These are phyloP conservation scores for Bradypus variegatus DNA, from an alignment of 2,797 vertebrate genomes.

Conservation along the genomic window DNA sequence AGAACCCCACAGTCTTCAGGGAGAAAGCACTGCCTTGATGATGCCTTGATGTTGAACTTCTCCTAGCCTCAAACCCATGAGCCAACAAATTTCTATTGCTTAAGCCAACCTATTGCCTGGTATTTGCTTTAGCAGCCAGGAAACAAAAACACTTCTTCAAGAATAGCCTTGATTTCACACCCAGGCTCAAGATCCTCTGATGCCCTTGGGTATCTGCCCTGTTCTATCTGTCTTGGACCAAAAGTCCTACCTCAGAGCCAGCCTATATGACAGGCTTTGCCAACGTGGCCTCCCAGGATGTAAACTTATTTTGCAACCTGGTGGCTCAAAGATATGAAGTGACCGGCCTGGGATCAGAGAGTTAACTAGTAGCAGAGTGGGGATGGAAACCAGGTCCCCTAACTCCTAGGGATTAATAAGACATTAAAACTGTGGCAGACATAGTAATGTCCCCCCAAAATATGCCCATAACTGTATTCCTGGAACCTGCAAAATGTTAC, in stretches of 20 bases:
- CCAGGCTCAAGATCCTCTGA: neutral
- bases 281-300: neutral
- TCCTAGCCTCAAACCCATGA: no score
- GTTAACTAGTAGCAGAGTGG: neutral
- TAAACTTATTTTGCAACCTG: neutral
- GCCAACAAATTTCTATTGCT: no score
- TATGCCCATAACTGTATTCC: neutral
- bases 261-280: neutral
- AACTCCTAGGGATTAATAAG: neutral
- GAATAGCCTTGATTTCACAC: neutral
- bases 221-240: neutral
- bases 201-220: neutral
- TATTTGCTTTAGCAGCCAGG: no score
- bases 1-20: no score
- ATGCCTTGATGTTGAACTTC: no score
- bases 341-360: neutral
- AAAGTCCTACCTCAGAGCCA: neutral
- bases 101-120: no score
- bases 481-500: neutral
- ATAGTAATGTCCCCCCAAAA: neutral
- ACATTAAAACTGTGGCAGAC: neutral
- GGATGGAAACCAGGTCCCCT: neutral
- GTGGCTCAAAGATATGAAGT: neutral
- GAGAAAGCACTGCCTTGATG: no score
- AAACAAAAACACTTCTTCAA: no score